Evolutionary conservation across 2,113 vertebrate species (phyloP), one percentile per base, ranked within the genome.

Genomic region (Thunnus thynnus): DNA sequence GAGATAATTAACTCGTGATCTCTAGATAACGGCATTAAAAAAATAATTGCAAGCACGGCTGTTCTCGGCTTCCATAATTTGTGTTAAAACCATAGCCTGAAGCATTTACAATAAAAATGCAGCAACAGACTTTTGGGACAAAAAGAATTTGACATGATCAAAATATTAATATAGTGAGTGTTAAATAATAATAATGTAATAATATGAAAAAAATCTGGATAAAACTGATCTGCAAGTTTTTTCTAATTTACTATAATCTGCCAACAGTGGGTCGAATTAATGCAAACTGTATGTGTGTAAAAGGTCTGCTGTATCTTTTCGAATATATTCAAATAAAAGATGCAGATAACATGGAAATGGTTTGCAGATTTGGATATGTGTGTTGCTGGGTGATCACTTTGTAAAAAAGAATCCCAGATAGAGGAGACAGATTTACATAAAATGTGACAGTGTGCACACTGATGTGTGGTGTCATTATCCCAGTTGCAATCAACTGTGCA

Each of bases 381-480:
- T 2, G 17, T 27, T 27, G 9, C 55, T 67, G 50, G 11, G 25
- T 78, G 32, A 73, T 74, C 20, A 13, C 46, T 14, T 16, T 36
- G 36, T 25, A 25, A 55, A 8, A 22, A 44, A n/a, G 32, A 57
- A 32, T 11, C 51, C 60, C 62, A 70, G 84, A 58, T 41, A 58
- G 52, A 58, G 18, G 27, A 69, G 55, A 65, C 50, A 75, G 67
- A 68, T 82, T 75, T 70, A 63, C 48, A 73, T 78, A 74, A 61
- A 78, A 18, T 27, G 70, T 61, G 32, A 71, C 32, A 30, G 36
- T 50, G 58, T 14, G 60, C 47, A 79, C 75, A 63, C 7, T 66
- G 67, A 70, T 70, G 78, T 82, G 71, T 66, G 77, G 5, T 30
- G 11, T 75, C 51, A 46, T 74, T 70, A 75, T 86, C 58, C 52